Evolutionary conservation across 1,140 invertebrate genomes (phyloP), one percentile per base, ranked within the genome.

Genomic region (Lepidurus apus): DNA sequence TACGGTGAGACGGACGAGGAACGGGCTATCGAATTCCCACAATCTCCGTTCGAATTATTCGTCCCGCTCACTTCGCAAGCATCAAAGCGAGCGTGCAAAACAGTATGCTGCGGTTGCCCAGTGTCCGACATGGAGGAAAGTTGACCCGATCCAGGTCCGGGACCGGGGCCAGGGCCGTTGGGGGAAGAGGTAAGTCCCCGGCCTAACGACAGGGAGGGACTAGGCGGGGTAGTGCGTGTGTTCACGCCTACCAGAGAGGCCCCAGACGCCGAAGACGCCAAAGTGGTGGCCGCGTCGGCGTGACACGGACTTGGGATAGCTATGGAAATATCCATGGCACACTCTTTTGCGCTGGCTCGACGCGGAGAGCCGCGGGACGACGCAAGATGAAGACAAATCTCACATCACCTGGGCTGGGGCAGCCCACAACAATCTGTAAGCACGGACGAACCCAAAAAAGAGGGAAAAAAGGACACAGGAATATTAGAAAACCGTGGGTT

Each of bases 281-380:
- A 17, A 9, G 78, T 45, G 8, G 75, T 24, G 1, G 75, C 43
- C 43, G 78, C 42, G 74, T 79, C 78, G 26, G 73, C 65, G 26
- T 79, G 78, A 34, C 78, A 74, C 26, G 78, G 78, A 53, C 74
- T 79, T 13, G 78, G 78, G 73, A 79, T 74, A 45, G 78, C 78
- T 26, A 79, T 79, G 26, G 78, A 79, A 11, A 79, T 74, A 75
- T 79, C 78, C 78, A 79, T 79, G 26, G 47, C 75, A 21, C 47
- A 45, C 10, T 47, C 17, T 43, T 24, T 43, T n/a, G 43, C 75
- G n/a, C 13, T 24, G 43, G 43, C 42, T 10, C 21, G 11, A 65
- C 17, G 53, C 21, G 43, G 42, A 44, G 42, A 21, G 44, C 75
- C 8, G 47, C 75, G 44, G 24, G 24, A 77, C 75, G 21, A 45